These are phyloP conservation scores for Montipora capitata DNA, from an alignment of 92 coral and sea anemone species.

Conservation along the genomic window DNA sequence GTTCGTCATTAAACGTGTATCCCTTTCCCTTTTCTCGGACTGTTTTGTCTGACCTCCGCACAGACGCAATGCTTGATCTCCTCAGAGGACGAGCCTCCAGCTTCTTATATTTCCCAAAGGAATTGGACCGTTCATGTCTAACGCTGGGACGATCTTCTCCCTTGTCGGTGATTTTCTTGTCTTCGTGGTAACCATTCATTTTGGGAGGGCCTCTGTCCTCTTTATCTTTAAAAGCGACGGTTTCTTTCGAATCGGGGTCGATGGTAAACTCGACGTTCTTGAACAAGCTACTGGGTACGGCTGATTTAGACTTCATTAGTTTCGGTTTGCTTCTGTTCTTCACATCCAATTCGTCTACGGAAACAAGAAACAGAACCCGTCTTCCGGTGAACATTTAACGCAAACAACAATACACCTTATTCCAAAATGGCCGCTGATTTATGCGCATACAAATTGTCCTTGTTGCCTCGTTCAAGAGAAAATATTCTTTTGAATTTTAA, in stretches of 20 bases:
- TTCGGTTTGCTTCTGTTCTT: constrained; percentile 26
- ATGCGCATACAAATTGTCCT: no score
- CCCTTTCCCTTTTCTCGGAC: constrained; percentile 84
- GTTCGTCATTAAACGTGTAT: constrained; percentile 71
- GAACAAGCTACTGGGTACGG: constrained; percentile 19
- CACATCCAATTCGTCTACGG: constrained; percentile 20
- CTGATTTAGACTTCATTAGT: constrained; percentile 44
- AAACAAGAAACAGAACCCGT: neutral
- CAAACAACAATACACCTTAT: neutral
- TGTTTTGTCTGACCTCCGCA: constrained; percentile 90
- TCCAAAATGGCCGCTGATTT: no score
- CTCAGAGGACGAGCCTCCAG: constrained; percentile 83
- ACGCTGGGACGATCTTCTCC: constrained; percentile 10
- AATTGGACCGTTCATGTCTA: constrained; percentile 37
- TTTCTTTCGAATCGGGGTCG: constrained; percentile 22
- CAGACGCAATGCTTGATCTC: constrained; percentile 94
- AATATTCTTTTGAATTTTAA: no score
- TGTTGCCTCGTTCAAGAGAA: no score
- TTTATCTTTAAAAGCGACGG: constrained; percentile 15
- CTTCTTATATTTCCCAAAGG: constrained; percentile 51
- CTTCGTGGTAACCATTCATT: constrained; percentile 44
- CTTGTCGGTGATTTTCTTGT: constrained; percentile 26
- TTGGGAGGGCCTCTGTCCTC: neutral
- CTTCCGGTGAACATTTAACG: neutral
- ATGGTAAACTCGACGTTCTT: constrained; percentile 35